Base-by-base conservation (phyloP, 1,140 invertebrate species). In the Drosophila pectinifera region DNA sequence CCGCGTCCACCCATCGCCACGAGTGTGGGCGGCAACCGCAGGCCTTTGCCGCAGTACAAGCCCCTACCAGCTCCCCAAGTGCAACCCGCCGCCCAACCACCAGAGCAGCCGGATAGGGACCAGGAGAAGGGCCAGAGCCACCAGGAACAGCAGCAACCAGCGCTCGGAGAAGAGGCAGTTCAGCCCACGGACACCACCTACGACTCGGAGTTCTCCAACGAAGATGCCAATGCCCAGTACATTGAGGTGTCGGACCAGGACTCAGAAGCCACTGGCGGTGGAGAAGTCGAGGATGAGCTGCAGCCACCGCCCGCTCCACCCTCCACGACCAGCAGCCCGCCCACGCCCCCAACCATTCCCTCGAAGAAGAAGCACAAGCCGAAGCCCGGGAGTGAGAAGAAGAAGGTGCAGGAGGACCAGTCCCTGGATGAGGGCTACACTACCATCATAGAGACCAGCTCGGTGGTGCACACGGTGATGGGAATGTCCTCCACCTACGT, bases 21-120 rank as follows among this genome's bases (percentile, higher is more conserved):
- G 0, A 80, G 80, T 31, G 80, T 91, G 45, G 89, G 84, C 7
- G 91, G 93, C 10, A 61, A 48, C 43, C 88, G 93, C 16, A 92
- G 92, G 55, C 94, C 94, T 1, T 78, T 94, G 26, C 92, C 94
- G 3, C 91, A 94, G 1, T 94, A 95, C 56, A 94, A 94, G 69
- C 94, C 94, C 0, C 59, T 93, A 28, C 93, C 93, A 4, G 55
- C 91, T 28, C 75, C 82, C 0, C 90, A 88, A 4, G 64, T 78
- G 4, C 28, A 55, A 53, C 55, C 89, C 20, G 6, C 53, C 0
- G 20, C 43, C 0, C 70, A 72, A 2, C 43, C 41, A 54, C 80
- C 84, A 45, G 80, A 91, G 45, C 77, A 78, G 14, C 45, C 56
- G 20, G 46, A 46, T 2, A 55, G 51, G 28, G 55, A 53, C 26